Evolutionary conservation across 2,113 vertebrate genomes (phyloP).

Genomic region (Aphelocoma coerulescens): DNA sequence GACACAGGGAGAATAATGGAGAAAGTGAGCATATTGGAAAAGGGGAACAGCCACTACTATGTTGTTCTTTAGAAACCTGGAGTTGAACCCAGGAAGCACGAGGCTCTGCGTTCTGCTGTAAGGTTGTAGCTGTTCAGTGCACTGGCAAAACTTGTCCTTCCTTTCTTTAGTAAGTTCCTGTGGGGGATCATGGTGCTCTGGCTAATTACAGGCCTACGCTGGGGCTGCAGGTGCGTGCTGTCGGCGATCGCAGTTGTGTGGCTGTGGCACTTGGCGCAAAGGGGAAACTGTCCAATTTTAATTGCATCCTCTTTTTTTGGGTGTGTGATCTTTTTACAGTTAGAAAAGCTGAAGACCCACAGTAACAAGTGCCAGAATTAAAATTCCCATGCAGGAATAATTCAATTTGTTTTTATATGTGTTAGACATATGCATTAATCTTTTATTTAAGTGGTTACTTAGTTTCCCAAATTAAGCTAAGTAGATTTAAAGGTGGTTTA

Average conservation of each 20-base stretch:
- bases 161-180: neutral
- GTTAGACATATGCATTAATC: neutral
- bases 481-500: neutral
- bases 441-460: neutral
- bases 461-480: neutral
- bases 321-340: neutral
- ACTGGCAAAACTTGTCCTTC: neutral
- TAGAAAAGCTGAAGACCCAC: neutral
- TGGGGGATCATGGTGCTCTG: neutral
- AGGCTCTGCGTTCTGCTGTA: neutral
- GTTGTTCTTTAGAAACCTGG: neutral
- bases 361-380: neutral
- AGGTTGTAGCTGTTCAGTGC: neutral
- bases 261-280: rapidly evolving
- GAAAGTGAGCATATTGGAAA: neutral
- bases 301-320: neutral
- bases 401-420: neutral
- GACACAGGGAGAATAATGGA: neutral
- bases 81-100: neutral
- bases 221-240: neutral
- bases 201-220: neutral
- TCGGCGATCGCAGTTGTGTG: neutral
- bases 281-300: neutral
- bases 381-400: neutral
- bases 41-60: neutral